These are phyloP conservation scores for Adelphocoris suturalis DNA, from an alignment of 2,888 invertebrate species.

Conservation along the genomic window DNA sequence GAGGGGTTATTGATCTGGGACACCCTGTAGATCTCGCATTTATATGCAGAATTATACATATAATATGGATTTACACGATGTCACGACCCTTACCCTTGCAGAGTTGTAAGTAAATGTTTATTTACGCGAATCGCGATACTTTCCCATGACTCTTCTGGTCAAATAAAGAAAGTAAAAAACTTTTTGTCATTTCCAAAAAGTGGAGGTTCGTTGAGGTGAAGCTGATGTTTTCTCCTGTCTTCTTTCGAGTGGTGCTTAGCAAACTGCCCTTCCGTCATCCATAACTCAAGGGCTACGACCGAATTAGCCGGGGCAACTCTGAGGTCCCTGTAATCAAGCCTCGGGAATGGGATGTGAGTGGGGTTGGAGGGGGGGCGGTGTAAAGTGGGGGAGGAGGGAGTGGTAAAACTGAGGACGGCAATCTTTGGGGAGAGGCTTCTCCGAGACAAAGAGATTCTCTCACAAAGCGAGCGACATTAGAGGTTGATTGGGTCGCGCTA, in stretches of 20 bases:
- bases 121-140: too few relatives aligned
- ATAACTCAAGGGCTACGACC: slow-evolving; percentile 61
- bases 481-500: slow-evolving; percentile 61
- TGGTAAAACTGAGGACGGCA: slow-evolving; percentile 49
- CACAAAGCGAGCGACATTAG: slow-evolving; percentile 60
- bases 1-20: too few relatives aligned
- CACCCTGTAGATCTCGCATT: too few relatives aligned
- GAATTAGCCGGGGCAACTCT: slow-evolving; percentile 63
- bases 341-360: not conserved
- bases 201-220: not conserved
- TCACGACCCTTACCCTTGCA: too few relatives aligned
- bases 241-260: slow-evolving; percentile 39
- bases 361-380: not conserved
- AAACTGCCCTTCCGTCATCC: slow-evolving; percentile 67
- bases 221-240: slow-evolving; percentile 14
- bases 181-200: not conserved
- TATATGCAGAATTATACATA: too few relatives aligned
- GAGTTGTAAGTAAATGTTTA: too few relatives aligned
- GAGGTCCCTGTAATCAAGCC: slow-evolving; percentile 51
- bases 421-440: slow-evolving; percentile 1
- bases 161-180: not conserved
- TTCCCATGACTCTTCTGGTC: too few relatives aligned
- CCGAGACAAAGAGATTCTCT: slow-evolving; percentile 65
- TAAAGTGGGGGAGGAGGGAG: not conserved
- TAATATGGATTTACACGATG: too few relatives aligned